Conservation (phyloP, 2,113 vertebrate genomes). For the Tichodroma muraria region DNA sequence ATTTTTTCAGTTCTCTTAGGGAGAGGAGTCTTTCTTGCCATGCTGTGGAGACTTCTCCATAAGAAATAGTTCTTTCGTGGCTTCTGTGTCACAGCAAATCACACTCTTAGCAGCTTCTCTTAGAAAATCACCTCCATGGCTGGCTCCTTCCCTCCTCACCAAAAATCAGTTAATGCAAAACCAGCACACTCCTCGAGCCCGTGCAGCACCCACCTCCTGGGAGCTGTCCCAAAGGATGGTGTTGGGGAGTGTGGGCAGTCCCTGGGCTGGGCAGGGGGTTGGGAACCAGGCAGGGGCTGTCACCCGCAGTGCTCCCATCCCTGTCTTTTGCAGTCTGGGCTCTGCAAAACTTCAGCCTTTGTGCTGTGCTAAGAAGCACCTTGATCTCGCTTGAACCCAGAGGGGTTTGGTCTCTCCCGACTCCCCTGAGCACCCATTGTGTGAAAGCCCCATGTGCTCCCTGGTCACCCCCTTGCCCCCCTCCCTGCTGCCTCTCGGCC, state of each 20-base stretch:
- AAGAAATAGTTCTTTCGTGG: background rate
- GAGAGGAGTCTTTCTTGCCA: background rate
- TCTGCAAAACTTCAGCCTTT: background rate
- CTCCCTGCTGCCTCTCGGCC: background rate
- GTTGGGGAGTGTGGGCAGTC: background rate
- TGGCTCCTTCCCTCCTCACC: background rate
- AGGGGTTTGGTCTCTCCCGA: background rate
- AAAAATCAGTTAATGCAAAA: background rate
- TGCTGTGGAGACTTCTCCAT: background rate
- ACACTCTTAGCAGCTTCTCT: background rate
- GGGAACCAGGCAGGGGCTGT: background rate
- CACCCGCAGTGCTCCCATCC: fast-evolving
- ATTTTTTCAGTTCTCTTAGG: background rate
- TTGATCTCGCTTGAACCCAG: background rate
- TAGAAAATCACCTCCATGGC: background rate
- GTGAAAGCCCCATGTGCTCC: background rate
- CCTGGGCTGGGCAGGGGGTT: background rate
- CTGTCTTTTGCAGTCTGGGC: background rate
- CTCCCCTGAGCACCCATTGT: background rate
- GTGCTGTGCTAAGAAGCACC: background rate
- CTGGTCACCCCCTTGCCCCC: fast-evolving
- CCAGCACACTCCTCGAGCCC: background rate
- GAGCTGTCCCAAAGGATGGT: background rate
- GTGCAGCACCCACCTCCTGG: fast-evolving
- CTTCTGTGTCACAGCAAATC: background rate